Percentiles rank a stretch among this genome's conserved stretches.
These are phyloP conservation scores for Calycopis cecrops DNA, from an alignment of 1,140 invertebrate species.

Conservation along the genomic window DNA sequence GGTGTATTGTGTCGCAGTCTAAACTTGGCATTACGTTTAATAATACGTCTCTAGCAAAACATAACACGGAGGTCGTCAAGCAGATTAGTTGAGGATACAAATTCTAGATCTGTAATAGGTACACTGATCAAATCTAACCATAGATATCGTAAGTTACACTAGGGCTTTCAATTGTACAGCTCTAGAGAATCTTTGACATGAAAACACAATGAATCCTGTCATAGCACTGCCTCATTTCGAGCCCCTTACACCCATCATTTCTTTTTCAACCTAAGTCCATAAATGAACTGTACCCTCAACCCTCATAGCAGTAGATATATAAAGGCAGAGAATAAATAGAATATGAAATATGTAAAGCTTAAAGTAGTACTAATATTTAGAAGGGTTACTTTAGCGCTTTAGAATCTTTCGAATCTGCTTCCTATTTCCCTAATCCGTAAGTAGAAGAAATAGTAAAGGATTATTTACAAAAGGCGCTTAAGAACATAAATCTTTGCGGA, in stretches of 20 bases:
- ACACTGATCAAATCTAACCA: conserved; percentile 61
- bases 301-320: conserved; percentile 9
- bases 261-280: background rate
- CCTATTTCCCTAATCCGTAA: conserved; percentile 41
- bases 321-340: conserved; percentile 15
- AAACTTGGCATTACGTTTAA: conserved; percentile 5
- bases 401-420: conserved; percentile 48
- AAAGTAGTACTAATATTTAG: conserved; percentile 50
- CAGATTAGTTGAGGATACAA: conserved; percentile 44
- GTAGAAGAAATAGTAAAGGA: conserved; percentile 53
- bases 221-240: conserved; percentile 27
- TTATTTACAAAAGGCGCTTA: conserved; percentile 52
- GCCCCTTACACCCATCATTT: background rate
- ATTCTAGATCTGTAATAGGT: conserved; percentile 35
- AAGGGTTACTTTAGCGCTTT: conserved; percentile 51
- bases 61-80: conserved; percentile 9
- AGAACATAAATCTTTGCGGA: conserved; percentile 48
- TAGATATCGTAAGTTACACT: conserved; percentile 71
- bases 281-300: conserved; percentile 3
- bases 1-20: conserved; percentile 7
- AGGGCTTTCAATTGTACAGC: conserved; percentile 59
- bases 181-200: conserved; percentile 18
- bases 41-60: too few species aligned
- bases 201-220: conserved; percentile 29
- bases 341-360: conserved; percentile 53